phyloP scores from a whole-genome alignment of 2,113 vertebrate species.

The Nymphicus hollandicus region DNA sequence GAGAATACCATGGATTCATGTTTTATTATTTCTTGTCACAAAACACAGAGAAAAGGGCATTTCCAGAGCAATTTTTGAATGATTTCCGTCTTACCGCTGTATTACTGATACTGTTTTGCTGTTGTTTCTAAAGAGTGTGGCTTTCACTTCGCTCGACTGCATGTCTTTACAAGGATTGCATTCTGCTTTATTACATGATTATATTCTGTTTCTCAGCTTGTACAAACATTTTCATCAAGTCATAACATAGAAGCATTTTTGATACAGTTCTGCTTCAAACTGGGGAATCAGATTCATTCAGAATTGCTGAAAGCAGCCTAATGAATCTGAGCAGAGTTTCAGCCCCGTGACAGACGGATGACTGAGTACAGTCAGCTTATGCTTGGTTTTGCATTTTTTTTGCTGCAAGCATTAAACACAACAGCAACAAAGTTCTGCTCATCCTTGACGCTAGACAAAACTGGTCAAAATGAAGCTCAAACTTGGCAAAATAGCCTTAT shows the following conservation, averaged over 20 bases:
- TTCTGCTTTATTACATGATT: constrained; percentile 40
- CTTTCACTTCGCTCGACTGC: constrained; percentile 14
- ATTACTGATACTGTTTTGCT: constrained; percentile 1
- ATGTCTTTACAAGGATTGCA: constrained; percentile 37
- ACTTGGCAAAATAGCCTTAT: background rate
- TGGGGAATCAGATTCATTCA: constrained; percentile 23
- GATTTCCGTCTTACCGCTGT: background rate
- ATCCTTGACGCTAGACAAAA: background rate
- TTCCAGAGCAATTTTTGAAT: background rate
- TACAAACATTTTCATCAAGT: constrained; percentile 50
- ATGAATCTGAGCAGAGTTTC: constrained; percentile 35
- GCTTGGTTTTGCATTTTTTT: background rate
- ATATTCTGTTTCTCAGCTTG: constrained; percentile 6
- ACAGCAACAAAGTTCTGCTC: background rate
- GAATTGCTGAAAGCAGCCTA: constrained; percentile 31
- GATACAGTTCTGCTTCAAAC: constrained; percentile 16
- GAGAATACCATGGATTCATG: background rate
- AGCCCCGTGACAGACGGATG: background rate
- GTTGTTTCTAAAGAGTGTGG: background rate
- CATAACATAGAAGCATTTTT: background rate
- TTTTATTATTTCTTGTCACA: constrained; percentile 3
- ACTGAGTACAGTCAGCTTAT: constrained; percentile 20
- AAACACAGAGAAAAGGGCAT: constrained; percentile 1
- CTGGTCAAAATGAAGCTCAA: background rate
- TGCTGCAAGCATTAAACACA: background rate